phyloP scores from a whole-genome alignment of 2,113 vertebrate genomes.

The Phylloscopus whistleri region DNA sequence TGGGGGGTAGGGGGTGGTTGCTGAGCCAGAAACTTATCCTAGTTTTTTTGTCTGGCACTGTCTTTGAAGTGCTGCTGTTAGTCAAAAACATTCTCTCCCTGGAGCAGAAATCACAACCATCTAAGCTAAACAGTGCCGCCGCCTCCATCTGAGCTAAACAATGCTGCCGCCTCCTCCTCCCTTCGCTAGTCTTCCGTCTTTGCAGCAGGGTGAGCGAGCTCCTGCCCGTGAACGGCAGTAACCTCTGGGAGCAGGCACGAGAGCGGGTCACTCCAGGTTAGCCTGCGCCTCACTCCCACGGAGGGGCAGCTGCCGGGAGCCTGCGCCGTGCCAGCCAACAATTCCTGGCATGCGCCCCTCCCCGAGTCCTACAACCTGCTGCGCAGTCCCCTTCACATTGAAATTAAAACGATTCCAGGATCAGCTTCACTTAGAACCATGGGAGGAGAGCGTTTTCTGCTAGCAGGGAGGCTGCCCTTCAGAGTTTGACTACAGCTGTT shows the following conservation, averaged over 20 bases:
- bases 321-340: background rate
- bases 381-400: background rate
- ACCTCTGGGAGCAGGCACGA: background rate
- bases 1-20: rapidly evolving
- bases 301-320: background rate
- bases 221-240: constrained; percentile 45
- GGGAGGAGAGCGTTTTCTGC: background rate
- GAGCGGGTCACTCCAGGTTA: constrained; percentile 50
- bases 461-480: background rate
- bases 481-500: constrained; percentile 60
- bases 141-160: background rate
- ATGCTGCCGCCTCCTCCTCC: background rate
- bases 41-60: background rate
- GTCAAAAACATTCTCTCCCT: background rate
- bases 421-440: background rate
- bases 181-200: background rate
- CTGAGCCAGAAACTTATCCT: background rate
- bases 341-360: background rate
- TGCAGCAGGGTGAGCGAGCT: background rate
- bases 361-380: background rate
- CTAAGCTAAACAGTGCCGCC: background rate
- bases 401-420: background rate
- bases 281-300: background rate
- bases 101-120: background rate
- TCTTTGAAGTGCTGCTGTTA: background rate